A percentile compares a stretch with the other conserved stretches of the same genome.
phyloP scores from a whole-genome alignment of 2,113 vertebrate species.

The Semnopithecus entellus region DNA sequence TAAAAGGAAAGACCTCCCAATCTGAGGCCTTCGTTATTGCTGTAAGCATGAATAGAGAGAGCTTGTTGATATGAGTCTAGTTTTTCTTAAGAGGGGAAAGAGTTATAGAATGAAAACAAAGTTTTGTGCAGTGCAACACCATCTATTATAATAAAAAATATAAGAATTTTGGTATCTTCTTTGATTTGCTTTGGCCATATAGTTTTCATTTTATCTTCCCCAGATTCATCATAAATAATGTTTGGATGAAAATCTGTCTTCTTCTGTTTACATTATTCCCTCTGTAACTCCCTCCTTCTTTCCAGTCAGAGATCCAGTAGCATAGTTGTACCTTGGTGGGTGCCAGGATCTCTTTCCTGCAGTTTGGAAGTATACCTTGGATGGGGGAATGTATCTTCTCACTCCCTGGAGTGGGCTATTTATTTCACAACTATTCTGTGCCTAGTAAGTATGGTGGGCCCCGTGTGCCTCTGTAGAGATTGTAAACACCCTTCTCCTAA shows the following conservation, averaged over 20 bases:
- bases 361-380: background rate
- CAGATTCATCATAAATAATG: background rate
- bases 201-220: background rate
- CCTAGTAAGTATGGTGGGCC: background rate
- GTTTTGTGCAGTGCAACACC: background rate
- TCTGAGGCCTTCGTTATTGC: background rate
- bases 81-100: background rate
- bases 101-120: background rate
- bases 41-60: background rate
- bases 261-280: background rate
- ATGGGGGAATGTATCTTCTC: background rate
- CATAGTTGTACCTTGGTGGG: background rate
- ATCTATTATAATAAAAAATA: background rate
- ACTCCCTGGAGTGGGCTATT: background rate
- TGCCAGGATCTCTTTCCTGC: background rate
- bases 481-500: background rate
- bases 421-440: background rate
- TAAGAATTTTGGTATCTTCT: background rate
- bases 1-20: background rate
- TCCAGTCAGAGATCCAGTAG: background rate
- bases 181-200: background rate
- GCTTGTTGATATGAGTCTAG: background rate
- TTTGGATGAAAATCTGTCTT: background rate
- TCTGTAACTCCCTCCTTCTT: background rate
- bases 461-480: rapidly evolving